Conservation (phyloP, 2,888 invertebrate species). For the Agonopterix arenella region DNA sequence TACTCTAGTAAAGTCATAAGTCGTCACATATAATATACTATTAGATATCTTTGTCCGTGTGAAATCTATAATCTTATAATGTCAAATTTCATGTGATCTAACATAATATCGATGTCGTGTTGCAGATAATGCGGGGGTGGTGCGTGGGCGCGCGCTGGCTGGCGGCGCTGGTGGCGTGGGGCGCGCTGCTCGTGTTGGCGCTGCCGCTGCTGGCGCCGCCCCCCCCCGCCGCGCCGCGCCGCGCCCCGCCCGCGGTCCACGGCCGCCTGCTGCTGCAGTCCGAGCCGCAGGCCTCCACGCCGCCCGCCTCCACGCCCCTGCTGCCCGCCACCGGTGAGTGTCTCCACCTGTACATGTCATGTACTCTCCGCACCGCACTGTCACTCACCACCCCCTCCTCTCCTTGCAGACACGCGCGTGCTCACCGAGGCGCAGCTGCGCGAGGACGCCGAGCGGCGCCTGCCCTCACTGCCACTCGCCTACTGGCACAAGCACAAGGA, state of each 20-base stretch:
- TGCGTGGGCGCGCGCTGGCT: constrained; percentile 30
- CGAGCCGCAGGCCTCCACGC: constrained; percentile 31
- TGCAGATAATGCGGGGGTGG: background rate
- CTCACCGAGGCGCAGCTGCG: constrained; percentile 84
- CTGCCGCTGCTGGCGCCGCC: constrained; percentile 42
- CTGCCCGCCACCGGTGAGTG: constrained; percentile 28
- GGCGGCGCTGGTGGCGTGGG: constrained; percentile 41
- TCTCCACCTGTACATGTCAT: background rate
- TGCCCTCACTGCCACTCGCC: constrained; percentile 90
- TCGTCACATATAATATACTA: too few relatives aligned
- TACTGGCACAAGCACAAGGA: constrained; percentile 91
- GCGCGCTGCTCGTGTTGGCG: constrained; percentile 54
- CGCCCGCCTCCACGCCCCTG: constrained; percentile 19
- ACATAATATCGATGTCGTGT: too few relatives aligned
- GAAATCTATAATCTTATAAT: too few relatives aligned
- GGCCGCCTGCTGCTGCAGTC: constrained; percentile 39
- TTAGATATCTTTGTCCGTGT: too few relatives aligned
- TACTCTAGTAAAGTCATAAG: too few relatives aligned
- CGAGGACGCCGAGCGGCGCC: constrained; percentile 85
- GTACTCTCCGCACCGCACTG: background rate
- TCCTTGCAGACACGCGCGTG: constrained; percentile 40
- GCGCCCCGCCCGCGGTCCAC: constrained; percentile 19
- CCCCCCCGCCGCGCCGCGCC: constrained; percentile 21
- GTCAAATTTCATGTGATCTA: too few relatives aligned
- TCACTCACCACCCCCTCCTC: too few relatives aligned